Base-by-base conservation (phyloP, 2,797 vertebrate genomes). In the Gouania willdenowi region DNA sequence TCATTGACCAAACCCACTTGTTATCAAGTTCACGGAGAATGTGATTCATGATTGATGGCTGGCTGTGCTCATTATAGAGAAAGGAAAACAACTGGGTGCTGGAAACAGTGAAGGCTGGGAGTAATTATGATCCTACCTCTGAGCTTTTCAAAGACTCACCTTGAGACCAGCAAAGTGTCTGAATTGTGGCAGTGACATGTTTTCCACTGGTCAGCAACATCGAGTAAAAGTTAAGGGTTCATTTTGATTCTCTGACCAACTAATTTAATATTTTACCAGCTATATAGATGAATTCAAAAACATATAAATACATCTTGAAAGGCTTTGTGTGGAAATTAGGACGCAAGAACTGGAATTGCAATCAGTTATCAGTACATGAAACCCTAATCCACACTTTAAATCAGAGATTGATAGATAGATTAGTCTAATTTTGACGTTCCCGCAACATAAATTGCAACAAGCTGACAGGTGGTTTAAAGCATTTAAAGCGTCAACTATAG, bases 81-180 rank as follows among this genome's bases (percentile, higher is more conserved):
- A 37, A 41, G 28, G 39, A 67, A 70, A 78, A 76, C 54, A 64
- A 57, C 62, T 51, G 54, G 63, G 48, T 45, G 48, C 29, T 78
- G 68, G 84, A 84, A 79, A 78, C 50, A 53, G 2, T 3, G 66
- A 74, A 76, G 56, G 42, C 56, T 77, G 82, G 80, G 75, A 82
- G 57, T 71, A 71, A 66, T 86, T 80, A 84, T 72, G 77, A 62
- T 79, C 83, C 78, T 76, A 84, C 86, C 82, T 84, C 68, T 60
- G 85, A 88, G 86, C 84, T 74, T 86, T 81, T 68, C 61, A 44
- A 43, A 51, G 70, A 52, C 44, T 65, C 59, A 75, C 77, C 71
- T 45, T 65, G 67, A 82, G 59, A 84, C 67, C 42, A 7, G 23
- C 16, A 10, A 32, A 8, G 39, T 3, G 28, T 15, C 16, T 62